These are phyloP conservation scores for Vanessa tameamea DNA, from an alignment of 1,140 invertebrate genomes.

Conservation along the genomic window DNA sequence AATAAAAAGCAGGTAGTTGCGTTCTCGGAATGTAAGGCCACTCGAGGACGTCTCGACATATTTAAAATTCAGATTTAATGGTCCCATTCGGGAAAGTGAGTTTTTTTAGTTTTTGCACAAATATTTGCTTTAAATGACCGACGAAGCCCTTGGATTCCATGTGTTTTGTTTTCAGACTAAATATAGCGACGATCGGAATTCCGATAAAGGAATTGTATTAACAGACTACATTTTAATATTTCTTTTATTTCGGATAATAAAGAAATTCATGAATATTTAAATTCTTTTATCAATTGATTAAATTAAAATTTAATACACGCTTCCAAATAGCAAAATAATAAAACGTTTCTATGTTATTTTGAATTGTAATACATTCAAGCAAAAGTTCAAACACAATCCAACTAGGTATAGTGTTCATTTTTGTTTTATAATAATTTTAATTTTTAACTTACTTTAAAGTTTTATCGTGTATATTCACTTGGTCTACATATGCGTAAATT, in stretches of 20 bases:
- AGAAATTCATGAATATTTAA: no score
- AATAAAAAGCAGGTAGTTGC: conserved; percentile 73
- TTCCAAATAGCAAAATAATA: no score
- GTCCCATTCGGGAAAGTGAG: conserved; percentile 44
- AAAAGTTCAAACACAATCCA: no score
- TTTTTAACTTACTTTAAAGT: no score
- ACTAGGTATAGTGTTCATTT: no score
- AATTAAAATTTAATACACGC: no score
- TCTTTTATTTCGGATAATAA: no score
- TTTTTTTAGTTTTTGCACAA: conserved; percentile 59
- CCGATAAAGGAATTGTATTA: conserved; percentile 32
- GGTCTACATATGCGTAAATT: conserved; percentile 4
- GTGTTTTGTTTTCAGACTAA: conserved; percentile 42
- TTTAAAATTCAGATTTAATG: conserved; percentile 56
- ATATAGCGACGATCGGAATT: conserved; percentile 30
- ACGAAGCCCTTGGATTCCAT: conserved; percentile 40
- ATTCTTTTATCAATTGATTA: no score
- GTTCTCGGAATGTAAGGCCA: conserved; percentile 62
- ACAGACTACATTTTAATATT: conserved; percentile 11
- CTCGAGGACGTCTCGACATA: conserved; percentile 50
- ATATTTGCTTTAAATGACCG: conserved; percentile 55
- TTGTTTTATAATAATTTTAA: no score
- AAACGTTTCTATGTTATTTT: no score
- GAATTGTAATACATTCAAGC: no score
- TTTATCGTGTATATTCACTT: background rate